Base-by-base conservation (phyloP, 2,113 vertebrate species). In the Diglossa brunneiventris region DNA sequence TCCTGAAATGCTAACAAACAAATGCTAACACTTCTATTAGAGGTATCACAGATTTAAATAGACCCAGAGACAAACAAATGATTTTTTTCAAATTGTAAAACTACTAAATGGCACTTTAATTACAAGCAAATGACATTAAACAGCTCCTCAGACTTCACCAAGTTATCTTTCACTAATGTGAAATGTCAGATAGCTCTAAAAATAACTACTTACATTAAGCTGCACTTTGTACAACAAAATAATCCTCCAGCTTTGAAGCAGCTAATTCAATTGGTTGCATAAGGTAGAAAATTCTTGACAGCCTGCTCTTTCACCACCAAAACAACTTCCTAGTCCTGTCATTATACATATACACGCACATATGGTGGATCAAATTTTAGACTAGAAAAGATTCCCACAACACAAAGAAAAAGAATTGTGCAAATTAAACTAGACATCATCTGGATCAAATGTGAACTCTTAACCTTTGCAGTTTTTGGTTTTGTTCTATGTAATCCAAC, bases 181-280 rank as follows among this genome's bases (percentile, higher is more conserved):
- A 66, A 93, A 86, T 76, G 44, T 68, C 62, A 95, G 70, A 82
- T 22, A 42, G 55, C 49, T 91, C 53, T 85, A 87, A 93, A 94
- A 92, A 76, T 46, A 90, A 67, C 33, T 85, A 41, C 59, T 73
- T 88, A 80, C 7, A 67, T 63, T 80, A 62, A 82, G 75, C 18
- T 80, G 47, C 39, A 77, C 66, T 76, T 89, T 91, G 42, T 31
- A 44, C 8, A 9, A 80, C 42, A 86, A 79, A 93, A 83, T 42
- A 85, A 83, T 77, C 41, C 59, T 80, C 52, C 37, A 47, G 15
- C 53, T 93, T 80, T 66, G 59, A 77, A 88, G 44, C 58, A 82
- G 24, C 30, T 74, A 82, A 87, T 74, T 93, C 58, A 83, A 66
- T 69, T 82, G 75, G 55, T 61, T 90, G 85, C n/a, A 63, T 75